These are phyloP conservation scores for Octodon degus DNA, from an alignment of 2,113 vertebrate species.

Conservation along the genomic window DNA sequence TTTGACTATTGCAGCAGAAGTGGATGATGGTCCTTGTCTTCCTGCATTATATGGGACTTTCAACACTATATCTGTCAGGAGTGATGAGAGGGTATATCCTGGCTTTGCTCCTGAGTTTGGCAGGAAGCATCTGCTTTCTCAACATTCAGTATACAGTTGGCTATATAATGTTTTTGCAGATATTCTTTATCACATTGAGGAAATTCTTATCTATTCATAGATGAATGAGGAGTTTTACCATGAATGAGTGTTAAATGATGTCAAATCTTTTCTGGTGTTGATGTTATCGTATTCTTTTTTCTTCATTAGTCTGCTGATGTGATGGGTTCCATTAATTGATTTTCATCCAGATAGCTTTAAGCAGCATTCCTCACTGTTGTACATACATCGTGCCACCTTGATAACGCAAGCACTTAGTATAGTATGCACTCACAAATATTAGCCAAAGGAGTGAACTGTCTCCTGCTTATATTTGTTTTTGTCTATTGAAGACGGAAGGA, in stretches of 20 bases:
- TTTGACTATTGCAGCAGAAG: neutral
- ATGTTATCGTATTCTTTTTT: conserved; percentile 24
- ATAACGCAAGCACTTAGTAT: neutral
- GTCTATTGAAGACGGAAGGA: neutral
- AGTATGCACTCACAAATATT: conserved; percentile 7
- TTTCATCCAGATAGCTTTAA: conserved; percentile 29
- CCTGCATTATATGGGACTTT: neutral
- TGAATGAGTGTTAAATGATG: conserved; percentile 14
- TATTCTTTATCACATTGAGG: conserved; percentile 12
- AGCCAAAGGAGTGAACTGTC: neutral
- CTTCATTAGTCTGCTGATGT: conserved; percentile 44
- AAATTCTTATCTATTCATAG: conserved; percentile 1
- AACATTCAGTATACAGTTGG: neutral
- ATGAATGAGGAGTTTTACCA: conserved; percentile 48
- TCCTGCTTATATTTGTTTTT: neutral
- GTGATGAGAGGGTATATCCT: neutral
- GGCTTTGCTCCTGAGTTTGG: neutral
- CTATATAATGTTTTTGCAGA: neutral
- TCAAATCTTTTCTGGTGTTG: conserved; percentile 1
- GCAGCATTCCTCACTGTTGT: neutral
- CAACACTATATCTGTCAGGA: neutral
- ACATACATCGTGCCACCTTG: neutral
- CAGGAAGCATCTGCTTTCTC: conserved; percentile 4
- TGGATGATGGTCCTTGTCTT: neutral
- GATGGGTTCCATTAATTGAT: neutral